Evolutionary conservation across 2,797 vertebrate species (phyloP).

Genomic region (Microctenopoma steveboyesi): DNA sequence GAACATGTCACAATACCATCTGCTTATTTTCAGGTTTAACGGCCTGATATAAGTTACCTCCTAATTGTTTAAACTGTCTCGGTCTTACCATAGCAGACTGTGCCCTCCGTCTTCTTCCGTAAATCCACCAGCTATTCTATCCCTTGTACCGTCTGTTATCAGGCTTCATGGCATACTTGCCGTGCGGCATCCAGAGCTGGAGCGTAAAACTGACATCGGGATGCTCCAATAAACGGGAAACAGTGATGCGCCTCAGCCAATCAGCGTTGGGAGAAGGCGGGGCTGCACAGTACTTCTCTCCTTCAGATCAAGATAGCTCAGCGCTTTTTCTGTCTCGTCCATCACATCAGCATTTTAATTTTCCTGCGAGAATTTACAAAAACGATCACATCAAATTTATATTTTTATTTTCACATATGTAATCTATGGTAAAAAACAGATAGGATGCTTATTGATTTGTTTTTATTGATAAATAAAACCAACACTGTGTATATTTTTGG

Average conservation of each 20-base stretch:
- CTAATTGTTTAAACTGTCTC: neutral
- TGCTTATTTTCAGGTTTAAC: neutral
- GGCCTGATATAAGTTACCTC: neutral
- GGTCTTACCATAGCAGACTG: constrained; percentile 71
- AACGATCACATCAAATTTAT: too few relatives aligned
- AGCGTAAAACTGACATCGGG: constrained; percentile 38
- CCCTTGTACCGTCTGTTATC: constrained; percentile 38
- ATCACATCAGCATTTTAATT: neutral
- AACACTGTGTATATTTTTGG: too few relatives aligned
- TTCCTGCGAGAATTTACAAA: neutral
- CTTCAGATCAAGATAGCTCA: too few relatives aligned
- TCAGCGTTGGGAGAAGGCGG: constrained; percentile 45
- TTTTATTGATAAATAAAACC: too few relatives aligned
- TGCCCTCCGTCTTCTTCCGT: constrained; percentile 50
- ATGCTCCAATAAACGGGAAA: constrained; percentile 48
- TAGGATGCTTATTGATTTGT: too few relatives aligned
- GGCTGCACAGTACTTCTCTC: constrained; percentile 14
- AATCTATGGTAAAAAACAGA: too few relatives aligned
- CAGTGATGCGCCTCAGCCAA: constrained; percentile 44
- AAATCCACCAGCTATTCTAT: constrained; percentile 30
- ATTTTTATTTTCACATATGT: neutral
- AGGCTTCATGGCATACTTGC: constrained; percentile 52
- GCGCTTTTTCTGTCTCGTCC: constrained; percentile 10
- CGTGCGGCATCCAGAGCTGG: constrained; percentile 47
- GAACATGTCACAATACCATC: neutral